Evolutionary conservation across 1,140 invertebrate genomes (phyloP), one percentile per base, ranked within the genome.

Genomic region (Agrilus planipennis): DNA sequence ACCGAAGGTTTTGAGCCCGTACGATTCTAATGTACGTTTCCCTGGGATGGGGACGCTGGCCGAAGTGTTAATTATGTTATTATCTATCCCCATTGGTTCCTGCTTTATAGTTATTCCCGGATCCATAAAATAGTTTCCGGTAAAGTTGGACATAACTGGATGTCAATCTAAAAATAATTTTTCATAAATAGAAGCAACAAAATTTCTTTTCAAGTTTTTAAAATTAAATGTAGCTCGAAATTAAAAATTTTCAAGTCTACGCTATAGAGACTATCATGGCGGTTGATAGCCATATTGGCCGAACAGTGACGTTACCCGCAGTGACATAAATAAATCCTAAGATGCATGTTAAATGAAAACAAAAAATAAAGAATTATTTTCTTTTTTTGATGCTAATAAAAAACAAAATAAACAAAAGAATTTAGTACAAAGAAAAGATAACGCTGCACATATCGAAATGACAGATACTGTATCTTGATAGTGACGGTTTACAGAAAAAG

Each of bases 1-100:
- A 36, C 53, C 60, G 46, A 70, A 71, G 46, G n/a, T n/a, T n/a
- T n/a, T n/a, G n/a, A n/a, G 73, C 69, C 11, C 64, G 43, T 34
- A 73, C 68, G 14, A 63, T 44, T 14, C 57, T 45, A 19, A 62
- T 60, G n/a, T 53, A 41, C 50, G 38, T 18, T 70, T 60, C 12
- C 60, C 56, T 9, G 73, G 73, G 30, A 77, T 75, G 2, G 73
- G 73, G 20, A 77, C 69, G 15, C 72, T 73, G 21, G 71, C 73
- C 15, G 70, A 70, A 54, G 57, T 51, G 36, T 52, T 57, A 39
- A 57, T 48, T 17, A 47, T 55, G 34, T 41, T 55, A 18, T 39
- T 54, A 48, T 47, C 57, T 50, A 50, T 53, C 27, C 32, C 19
- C 3, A 55, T 38, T 12, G 63, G 64, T 46, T 69, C 67, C 50